These are phyloP conservation scores for Sceloporus tristichus DNA, from an alignment of 2,113 vertebrate species.

Conservation along the genomic window DNA sequence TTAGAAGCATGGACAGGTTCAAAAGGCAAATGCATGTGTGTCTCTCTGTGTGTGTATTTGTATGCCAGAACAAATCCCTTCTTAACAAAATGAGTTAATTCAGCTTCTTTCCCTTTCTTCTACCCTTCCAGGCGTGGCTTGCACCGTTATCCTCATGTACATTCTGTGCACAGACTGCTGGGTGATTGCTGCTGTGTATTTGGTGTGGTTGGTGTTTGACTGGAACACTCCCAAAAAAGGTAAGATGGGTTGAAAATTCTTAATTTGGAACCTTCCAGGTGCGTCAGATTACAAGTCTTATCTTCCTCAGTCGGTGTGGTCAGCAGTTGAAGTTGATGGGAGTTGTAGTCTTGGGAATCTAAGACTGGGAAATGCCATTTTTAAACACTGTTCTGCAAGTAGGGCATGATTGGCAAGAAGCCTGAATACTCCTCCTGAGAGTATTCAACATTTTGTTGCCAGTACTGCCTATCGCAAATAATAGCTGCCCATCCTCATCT, in stretches of 20 bases:
- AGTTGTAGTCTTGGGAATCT: no score
- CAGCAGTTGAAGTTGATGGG: no score
- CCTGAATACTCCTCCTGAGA: background rate
- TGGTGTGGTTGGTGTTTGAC: conserved; percentile 94
- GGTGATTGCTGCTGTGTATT: conserved; percentile 89
- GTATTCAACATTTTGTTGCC: background rate
- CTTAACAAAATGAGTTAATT: conserved; percentile 3
- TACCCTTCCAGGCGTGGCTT: conserved; percentile 79
- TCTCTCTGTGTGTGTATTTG: background rate
- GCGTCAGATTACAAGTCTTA: no score
- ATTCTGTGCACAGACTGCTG: conserved; percentile 96
- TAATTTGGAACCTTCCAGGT: no score
- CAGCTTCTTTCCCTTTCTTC: conserved; percentile 35
- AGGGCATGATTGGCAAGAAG: no score
- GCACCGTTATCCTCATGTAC: conserved; percentile 88
- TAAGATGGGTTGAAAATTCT: conserved; percentile 42
- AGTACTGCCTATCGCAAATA: background rate
- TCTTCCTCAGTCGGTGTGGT: no score
- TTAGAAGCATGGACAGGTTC: conserved; percentile 5
- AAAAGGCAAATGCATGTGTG: conserved; percentile 35
- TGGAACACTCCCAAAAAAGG: conserved; percentile 98
- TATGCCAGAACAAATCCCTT: conserved; percentile 9
- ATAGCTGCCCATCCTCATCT: background rate
- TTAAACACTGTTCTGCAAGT: no score
- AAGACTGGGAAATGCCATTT: no score